Percentiles rank a stretch among this genome's conserved stretches.
phyloP scores from a whole-genome alignment of 92 coral and sea anemone genomes.

The Epizoanthus fatuus region DNA sequence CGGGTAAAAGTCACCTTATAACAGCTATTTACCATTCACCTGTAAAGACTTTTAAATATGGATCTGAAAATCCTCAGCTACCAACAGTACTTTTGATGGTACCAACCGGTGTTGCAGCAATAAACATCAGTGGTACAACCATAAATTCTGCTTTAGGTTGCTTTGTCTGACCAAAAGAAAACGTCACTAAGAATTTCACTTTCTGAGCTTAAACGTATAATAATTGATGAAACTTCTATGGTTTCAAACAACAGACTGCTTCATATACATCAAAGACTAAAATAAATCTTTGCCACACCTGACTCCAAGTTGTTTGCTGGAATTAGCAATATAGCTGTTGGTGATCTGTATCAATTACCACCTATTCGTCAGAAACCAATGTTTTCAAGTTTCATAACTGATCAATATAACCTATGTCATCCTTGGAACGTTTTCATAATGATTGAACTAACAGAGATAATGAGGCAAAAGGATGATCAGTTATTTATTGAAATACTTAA shows the following conservation, averaged over 20 bases:
- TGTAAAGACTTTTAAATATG: constrained; percentile 26
- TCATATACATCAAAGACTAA: constrained; percentile 66
- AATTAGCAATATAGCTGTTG: constrained; percentile 51
- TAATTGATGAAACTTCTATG: constrained; percentile 71
- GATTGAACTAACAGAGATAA: constrained; percentile 45
- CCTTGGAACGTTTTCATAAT: constrained; percentile 60
- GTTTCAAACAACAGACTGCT: constrained; percentile 58
- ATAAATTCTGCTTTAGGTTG: constrained; percentile 69
- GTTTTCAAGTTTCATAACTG: no score
- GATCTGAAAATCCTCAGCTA: constrained; percentile 54
- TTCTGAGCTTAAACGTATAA: constrained; percentile 50
- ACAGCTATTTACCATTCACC: no score
- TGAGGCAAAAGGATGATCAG: constrained; percentile 66
- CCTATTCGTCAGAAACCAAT: neutral
- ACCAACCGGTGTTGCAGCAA: constrained; percentile 53
- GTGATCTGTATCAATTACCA: constrained; percentile 20
- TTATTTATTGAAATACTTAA: constrained; percentile 52
- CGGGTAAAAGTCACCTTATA: no score
- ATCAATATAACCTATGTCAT: neutral
- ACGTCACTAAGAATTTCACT: constrained; percentile 46
- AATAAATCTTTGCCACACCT: constrained; percentile 69
- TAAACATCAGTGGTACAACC: constrained; percentile 71
- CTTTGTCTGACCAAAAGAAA: constrained; percentile 70
- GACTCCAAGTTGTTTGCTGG: constrained; percentile 61
- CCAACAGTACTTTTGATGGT: constrained; percentile 72